Evolutionary conservation across 1,140 invertebrate species (phyloP).

Genomic region (Apis cerana): DNA sequence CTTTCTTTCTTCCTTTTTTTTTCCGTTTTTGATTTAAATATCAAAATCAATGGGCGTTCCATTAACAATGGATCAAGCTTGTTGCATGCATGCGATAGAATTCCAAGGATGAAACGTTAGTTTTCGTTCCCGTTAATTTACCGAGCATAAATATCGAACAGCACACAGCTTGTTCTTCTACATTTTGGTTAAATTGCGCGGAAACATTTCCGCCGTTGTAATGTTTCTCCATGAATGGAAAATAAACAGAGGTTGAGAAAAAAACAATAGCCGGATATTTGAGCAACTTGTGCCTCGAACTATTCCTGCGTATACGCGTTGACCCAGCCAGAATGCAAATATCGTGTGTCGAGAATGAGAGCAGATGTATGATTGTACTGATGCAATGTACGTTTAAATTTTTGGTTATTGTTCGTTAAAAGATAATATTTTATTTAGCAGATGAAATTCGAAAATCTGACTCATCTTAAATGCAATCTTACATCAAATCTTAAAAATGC

Average conservation of each 20-base stretch:
- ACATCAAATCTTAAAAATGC: too few relatives aligned
- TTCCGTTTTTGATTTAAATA: not conserved
- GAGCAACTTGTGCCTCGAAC: not conserved
- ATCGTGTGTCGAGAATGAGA: not conserved
- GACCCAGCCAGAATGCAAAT: constrained; percentile 1
- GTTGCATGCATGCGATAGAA: not conserved
- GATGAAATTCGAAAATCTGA: too few relatives aligned
- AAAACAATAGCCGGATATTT: not conserved
- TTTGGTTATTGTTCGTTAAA: not conserved
- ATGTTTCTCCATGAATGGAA: not conserved
- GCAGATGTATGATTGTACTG: not conserved
- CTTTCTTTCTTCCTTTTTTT: too few relatives aligned
- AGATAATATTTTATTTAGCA: too few relatives aligned
- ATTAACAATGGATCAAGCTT: constrained; percentile 8
- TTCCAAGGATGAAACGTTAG: not conserved
- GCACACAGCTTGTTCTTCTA: not conserved
- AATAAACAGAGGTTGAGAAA: not conserved
- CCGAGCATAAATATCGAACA: constrained; percentile 17
- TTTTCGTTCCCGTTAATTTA: constrained; percentile 31
- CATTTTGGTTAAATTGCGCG: constrained; percentile 37
- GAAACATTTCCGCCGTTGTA: not conserved
- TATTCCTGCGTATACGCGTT: not conserved
- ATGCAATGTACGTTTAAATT: not conserved
- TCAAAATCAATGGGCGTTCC: not conserved
- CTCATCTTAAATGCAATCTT: too few relatives aligned